Evolutionary conservation across 2,113 vertebrate species (phyloP), one percentile per base, ranked within the genome.

Genomic region (Nestor notabilis): DNA sequence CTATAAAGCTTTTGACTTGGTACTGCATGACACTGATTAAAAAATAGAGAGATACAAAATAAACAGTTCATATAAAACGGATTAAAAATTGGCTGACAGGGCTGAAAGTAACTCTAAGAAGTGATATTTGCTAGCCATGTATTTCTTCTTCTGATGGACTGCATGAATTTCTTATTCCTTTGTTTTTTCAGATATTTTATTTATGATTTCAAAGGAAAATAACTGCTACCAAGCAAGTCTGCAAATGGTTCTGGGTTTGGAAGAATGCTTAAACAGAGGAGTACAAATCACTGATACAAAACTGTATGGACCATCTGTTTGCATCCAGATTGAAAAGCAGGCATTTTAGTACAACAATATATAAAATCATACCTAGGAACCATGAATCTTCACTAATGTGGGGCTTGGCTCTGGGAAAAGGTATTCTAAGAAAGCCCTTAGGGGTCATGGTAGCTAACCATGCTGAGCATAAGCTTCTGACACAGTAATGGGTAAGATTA

Each of bases 1-100:
- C 66, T 53, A 16, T 69, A 69, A 95, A 88, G 52, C 63, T 58
- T 96, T 90, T 71, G 82, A 93, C 63, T 95, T 41, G 70, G 74
- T 83, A 11, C 66, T 85, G 46, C 61, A 33, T 80, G 82, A 65
- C 68, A 66, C 56, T 56, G 91, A 87, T 85, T 84, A 25, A 56
- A 84, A 91, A 53, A 64, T 7, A 83, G n/a, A 78, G 55, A 72
- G 35, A 76, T 24, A 60, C 35, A 82, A 85, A 95, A 74, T 47
- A 95, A 96, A 76, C 37, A 66, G 56, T 47, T 76, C 74, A 13
- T 28, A 29, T 37, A 44, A 85, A 83, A 88, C 19, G 41, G 89
- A 91, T 87, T 72, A 63, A 88, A 91, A 90, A 76, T 18, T 28
- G 39, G 7, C 60, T 75, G 81, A 19, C 37, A 70, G 49, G 53